Base-by-base conservation (phyloP, 92 coral and sea anemone species). In the Zoanthus solanderi region DNA sequence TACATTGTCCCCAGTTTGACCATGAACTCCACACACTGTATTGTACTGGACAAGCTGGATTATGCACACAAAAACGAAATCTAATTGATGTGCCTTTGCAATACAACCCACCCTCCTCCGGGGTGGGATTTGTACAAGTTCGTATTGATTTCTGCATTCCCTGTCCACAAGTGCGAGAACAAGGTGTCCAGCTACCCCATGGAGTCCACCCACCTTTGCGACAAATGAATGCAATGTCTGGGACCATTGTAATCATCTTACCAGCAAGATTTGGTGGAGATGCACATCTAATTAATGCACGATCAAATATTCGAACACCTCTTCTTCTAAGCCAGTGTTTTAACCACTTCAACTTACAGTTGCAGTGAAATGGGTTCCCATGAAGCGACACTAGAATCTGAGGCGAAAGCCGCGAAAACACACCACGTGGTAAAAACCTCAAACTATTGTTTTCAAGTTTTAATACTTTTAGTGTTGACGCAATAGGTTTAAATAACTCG, bases 291-390 rank as follows among this genome's bases (percentile, higher is more conserved):
- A 96, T 92, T 15, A 74, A 65, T 12, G 84, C 58, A 37, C 88
- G 89, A 53, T 84, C 46, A 45, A 89, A 79, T 83, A 95, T 90
- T 65, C 88, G 92, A 44, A 93, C 83, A 60, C 89, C 72, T 76
- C 78, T 85, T 47, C 71, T 23, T 12, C 50, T 76, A 9, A 95
- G 76, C 99, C 99, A 97, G 46, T 84, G 84, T 87, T 95, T 97
- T 58, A 97, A 79, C 99, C 99, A 97, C 54, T 88, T 92, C 92
- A 97, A 89, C 84, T 92, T 87, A 80, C 99, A 97, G 75, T 93
- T 92, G 66, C 99, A 97, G 82, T 96, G 90, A 95, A 97, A 97
- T 73, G 97, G 99, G 84, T 97, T 97, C 68, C 93, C 91, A 71
- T 88, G 91, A 8, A 97, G 90, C 16, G 93, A 89, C 10, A 94